Conservation (phyloP, 2,888 invertebrate genomes). For the Caenorhabditis doughertyi region DNA sequence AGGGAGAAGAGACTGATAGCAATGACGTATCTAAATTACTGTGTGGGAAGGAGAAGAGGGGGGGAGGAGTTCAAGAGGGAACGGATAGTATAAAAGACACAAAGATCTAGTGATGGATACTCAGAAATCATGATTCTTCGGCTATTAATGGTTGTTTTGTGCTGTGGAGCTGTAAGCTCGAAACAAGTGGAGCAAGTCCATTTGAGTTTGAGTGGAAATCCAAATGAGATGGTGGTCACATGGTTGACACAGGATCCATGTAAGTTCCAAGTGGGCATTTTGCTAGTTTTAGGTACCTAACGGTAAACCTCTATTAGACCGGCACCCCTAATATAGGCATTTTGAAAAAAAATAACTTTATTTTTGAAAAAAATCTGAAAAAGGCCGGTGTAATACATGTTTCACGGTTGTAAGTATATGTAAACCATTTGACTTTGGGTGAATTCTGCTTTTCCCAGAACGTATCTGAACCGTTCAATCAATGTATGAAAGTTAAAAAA, state of each 20-base stretch:
- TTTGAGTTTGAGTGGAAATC: constrained; percentile 49
- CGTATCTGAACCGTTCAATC: too few relatives aligned
- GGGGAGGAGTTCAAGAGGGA: not conserved
- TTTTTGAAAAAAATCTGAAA: too few relatives aligned
- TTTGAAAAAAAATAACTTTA: too few relatives aligned
- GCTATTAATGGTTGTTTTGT: not conserved
- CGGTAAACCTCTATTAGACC: too few relatives aligned
- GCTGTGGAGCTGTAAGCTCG: not conserved
- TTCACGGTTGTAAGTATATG: too few relatives aligned
- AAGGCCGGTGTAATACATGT: too few relatives aligned
- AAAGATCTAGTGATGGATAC: not conserved
- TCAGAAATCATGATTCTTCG: constrained; percentile 6
- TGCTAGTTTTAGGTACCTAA: too few relatives aligned
- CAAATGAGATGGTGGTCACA: constrained; percentile 62
- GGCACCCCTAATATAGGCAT: too few relatives aligned
- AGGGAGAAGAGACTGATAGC: constrained; percentile 12
- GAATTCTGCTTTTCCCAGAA: too few relatives aligned
- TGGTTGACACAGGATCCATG: constrained; percentile 64
- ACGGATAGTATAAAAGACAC: constrained; percentile 1
- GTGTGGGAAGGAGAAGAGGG: constrained; percentile 19
- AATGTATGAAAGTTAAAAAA: too few relatives aligned
- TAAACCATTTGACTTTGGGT: too few relatives aligned
- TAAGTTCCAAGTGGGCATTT: too few relatives aligned
- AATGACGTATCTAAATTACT: constrained; percentile 15
- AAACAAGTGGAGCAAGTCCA: constrained; percentile 64